Percentiles rank a stretch among this genome's conserved stretches.
Evolutionary conservation across 2,113 vertebrate species (phyloP).

Genomic region (Phyllostomus discolor): DNA sequence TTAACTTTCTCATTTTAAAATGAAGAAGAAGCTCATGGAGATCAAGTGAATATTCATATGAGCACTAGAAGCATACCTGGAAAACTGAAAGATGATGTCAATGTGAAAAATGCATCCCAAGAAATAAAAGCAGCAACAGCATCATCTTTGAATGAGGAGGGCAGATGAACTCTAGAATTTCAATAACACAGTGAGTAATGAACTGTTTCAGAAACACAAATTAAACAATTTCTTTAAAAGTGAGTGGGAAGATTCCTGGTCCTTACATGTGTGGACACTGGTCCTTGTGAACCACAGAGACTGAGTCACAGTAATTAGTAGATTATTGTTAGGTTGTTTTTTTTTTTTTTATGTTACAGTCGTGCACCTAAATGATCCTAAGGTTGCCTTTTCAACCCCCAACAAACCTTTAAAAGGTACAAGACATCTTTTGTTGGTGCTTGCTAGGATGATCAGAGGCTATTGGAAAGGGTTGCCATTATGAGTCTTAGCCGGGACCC

Average conservation of each 20-base stretch:
- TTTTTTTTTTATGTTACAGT: conserved; percentile 26
- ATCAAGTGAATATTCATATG: neutral
- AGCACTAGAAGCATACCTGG: neutral
- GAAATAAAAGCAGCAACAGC: neutral
- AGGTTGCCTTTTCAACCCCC: neutral
- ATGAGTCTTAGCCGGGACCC: neutral
- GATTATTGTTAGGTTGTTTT: neutral
- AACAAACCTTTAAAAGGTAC: neutral
- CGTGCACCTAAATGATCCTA: neutral
- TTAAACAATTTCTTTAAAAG: neutral
- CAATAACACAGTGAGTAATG: neutral
- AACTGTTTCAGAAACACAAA: neutral
- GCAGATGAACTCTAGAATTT: neutral
- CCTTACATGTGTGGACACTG: neutral
- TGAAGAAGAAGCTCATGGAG: neutral
- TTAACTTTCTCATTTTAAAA: conserved; percentile 17
- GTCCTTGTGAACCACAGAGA: conserved; percentile 26
- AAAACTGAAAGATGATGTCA: neutral
- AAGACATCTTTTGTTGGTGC: neutral
- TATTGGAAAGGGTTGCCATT: neutral
- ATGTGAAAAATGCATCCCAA: neutral
- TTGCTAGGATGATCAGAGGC: neutral
- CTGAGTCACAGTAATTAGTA: conserved; percentile 49
- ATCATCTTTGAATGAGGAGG: neutral
- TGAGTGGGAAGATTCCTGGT: neutral